Evolutionary conservation across 1,140 invertebrate species (phyloP).

Genomic region (Oryzaephilus surinamensis): DNA sequence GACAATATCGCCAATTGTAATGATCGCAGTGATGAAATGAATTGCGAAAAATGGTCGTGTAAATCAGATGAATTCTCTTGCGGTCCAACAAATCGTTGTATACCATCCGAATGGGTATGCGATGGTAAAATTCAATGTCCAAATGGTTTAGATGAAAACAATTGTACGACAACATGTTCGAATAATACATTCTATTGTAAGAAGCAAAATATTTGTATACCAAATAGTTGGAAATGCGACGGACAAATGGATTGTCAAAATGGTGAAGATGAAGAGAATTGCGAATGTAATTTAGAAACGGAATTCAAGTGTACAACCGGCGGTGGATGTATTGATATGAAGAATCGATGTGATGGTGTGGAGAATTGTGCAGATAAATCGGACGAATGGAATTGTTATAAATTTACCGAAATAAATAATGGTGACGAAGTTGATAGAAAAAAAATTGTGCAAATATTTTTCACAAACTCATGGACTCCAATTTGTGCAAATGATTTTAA

Average conservation of each 20-base stretch:
- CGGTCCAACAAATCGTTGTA: conserved; percentile 37
- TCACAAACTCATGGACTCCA: conserved; percentile 34
- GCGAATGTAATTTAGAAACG: conserved; percentile 37
- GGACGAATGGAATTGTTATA: conserved; percentile 53
- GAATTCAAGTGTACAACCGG: conserved; percentile 48
- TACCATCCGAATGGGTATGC: conserved; percentile 50
- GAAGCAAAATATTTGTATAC: conserved; percentile 45
- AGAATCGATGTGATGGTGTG: conserved; percentile 47
- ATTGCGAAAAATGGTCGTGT: conserved; percentile 50
- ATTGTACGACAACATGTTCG: conserved; percentile 43
- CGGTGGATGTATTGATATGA: conserved; percentile 46
- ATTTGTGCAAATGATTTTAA: conserved; percentile 47
- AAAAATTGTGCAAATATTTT: conserved; percentile 7
- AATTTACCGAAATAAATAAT: conserved; percentile 8
- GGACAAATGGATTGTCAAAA: conserved; percentile 48
- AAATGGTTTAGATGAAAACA: conserved; percentile 51
- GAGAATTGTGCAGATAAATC: conserved; percentile 51
- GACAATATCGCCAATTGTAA: conserved; percentile 60
- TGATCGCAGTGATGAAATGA: conserved; percentile 58
- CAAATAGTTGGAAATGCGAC: conserved; percentile 50
- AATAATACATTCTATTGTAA: conserved; percentile 48
- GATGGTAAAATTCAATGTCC: conserved; percentile 57
- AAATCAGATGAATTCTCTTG: conserved; percentile 48
- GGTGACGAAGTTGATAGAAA: not conserved
- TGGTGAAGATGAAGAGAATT: conserved; percentile 55